A percentile compares a stretch with the other conserved stretches of the same genome.
phyloP scores from a whole-genome alignment of 2,113 vertebrate species.

The Embiotoca jacksoni region DNA sequence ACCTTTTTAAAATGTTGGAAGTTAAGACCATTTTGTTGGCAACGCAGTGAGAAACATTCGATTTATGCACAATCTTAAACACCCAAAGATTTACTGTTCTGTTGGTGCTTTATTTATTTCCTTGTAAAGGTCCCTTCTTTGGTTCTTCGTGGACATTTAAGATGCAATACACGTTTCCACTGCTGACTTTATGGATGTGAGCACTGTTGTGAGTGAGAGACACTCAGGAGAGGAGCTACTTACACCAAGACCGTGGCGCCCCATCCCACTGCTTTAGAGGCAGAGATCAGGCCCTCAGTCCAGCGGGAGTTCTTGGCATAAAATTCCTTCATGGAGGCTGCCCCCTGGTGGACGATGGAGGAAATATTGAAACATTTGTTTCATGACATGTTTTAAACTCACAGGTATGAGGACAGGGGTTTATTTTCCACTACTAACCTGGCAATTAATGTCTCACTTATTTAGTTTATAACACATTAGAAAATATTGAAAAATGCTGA shows the following conservation, averaged over 20 bases:
- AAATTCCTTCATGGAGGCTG: constrained; percentile 95
- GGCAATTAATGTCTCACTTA: no score
- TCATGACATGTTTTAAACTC: background rate
- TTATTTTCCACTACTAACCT: no score
- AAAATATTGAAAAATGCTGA: no score
- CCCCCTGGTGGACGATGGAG: constrained; percentile 85
- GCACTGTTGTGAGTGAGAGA: constrained; percentile 18
- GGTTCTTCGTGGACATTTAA: background rate
- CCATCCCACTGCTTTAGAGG: constrained; percentile 97
- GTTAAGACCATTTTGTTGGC: no score
- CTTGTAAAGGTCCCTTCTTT: background rate
- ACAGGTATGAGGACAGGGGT: background rate
- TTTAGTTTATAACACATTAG: no score
- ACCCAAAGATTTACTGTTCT: background rate
- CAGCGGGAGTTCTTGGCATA: constrained; percentile 98
- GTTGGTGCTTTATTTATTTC: constrained; percentile 5
- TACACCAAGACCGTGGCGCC: constrained; percentile 98
- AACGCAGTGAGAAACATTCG: background rate
- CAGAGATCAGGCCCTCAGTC: constrained; percentile 97
- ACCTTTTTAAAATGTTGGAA: no score
- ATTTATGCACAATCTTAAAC: background rate
- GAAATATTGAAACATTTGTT: background rate
- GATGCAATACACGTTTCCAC: background rate
- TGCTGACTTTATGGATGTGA: background rate
- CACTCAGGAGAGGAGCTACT: constrained; percentile 69